Conservation (phyloP, 2,797 vertebrate genomes). For the Bovichtus variegatus region DNA sequence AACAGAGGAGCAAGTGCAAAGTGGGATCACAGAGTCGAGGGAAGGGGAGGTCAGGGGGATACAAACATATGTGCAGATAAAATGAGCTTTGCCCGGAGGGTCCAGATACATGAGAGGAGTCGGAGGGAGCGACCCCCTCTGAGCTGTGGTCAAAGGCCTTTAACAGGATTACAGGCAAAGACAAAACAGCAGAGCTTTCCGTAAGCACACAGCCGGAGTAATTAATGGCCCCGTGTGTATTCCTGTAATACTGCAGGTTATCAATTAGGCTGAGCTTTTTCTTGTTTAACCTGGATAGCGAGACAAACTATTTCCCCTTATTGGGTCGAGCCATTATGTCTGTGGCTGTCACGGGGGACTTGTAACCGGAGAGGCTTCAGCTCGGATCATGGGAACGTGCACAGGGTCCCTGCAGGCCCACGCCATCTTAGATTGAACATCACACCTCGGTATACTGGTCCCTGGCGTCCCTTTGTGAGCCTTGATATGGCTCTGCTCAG, state of each 20-base stretch:
- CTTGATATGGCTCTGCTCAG: slow-evolving; percentile 47
- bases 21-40: slow-evolving; percentile 9
- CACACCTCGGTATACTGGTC: slow-evolving; percentile 58
- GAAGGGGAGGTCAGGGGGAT: slow-evolving; percentile 7
- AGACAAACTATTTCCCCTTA: slow-evolving; percentile 17
- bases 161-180: slow-evolving; percentile 68
- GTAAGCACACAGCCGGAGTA: slow-evolving; percentile 49
- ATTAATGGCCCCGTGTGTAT: slow-evolving; percentile 46
- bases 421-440: slow-evolving; percentile 51
- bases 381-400: slow-evolving; percentile 44
- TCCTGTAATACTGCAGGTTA: slow-evolving; percentile 50
- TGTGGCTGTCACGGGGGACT: background rate
- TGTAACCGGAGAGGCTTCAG: slow-evolving; percentile 23
- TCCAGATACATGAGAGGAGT: slow-evolving; percentile 41
- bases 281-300: slow-evolving; percentile 21
- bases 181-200: slow-evolving; percentile 49
- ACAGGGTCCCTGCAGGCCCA: slow-evolving; percentile 33
- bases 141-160: slow-evolving; percentile 65
- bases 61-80: slow-evolving; percentile 45
- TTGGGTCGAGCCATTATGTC: slow-evolving; percentile 13
- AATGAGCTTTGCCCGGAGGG: slow-evolving; percentile 41
- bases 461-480: slow-evolving; percentile 42
- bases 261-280: slow-evolving; percentile 51
- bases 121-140: slow-evolving; percentile 41
- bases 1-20: slow-evolving; percentile 50